Conservation (phyloP, 1,140 invertebrate species). For the Ptiloglossa arizonensis region DNA sequence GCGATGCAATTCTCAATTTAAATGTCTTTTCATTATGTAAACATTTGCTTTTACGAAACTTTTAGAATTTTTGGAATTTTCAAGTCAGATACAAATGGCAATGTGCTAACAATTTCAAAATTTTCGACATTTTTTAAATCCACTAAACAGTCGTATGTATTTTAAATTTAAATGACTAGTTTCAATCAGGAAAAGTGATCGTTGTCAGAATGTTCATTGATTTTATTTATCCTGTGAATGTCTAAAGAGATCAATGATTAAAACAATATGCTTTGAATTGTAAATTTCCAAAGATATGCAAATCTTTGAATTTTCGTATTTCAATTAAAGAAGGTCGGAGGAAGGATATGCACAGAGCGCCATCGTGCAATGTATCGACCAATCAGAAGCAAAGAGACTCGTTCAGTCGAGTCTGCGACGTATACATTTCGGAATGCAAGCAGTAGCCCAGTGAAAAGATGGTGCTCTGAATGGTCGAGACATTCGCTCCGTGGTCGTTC, state of each 20-base stretch:
- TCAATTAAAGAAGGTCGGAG: slow-evolving; percentile 14
- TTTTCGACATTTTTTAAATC: background rate
- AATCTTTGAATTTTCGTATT: background rate
- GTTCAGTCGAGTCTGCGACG: slow-evolving; percentile 26
- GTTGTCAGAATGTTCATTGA: background rate
- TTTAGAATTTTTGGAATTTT: too few species aligned
- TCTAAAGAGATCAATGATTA: background rate
- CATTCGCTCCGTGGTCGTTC: slow-evolving; percentile 56
- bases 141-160: background rate
- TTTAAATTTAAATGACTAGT: background rate
- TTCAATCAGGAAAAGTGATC: background rate
- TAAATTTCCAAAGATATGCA: background rate
- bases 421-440: slow-evolving; percentile 55
- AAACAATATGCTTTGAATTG: too few species aligned
- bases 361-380: slow-evolving; percentile 27
- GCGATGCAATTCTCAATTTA: background rate
- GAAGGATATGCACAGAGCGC: slow-evolving; percentile 45
- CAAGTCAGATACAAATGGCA: background rate
- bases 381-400: slow-evolving; percentile 29
- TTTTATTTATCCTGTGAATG: background rate
- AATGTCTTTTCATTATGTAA: background rate
- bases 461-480: slow-evolving; percentile 39
- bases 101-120: background rate
- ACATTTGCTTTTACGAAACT: background rate
- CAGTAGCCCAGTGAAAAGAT: slow-evolving; percentile 48